Base-by-base conservation (phyloP, 35 echinoderm and acorn worm species). In the Eucidaris tribuloides region DNA sequence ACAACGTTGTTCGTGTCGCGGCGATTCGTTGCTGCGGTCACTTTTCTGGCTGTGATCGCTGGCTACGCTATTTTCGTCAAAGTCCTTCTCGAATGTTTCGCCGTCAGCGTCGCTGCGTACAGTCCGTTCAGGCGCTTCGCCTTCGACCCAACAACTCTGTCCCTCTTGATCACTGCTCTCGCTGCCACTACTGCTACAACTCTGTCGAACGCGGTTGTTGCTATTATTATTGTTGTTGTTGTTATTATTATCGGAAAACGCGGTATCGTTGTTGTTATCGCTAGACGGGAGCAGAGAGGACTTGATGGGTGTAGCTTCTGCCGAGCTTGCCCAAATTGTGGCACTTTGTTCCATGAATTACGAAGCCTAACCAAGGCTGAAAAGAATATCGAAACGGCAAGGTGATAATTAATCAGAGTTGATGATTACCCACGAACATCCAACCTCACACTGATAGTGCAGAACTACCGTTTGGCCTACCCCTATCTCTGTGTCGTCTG, bases 271-370 rank as follows among this genome's bases (percentile, higher is more conserved):
- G 25, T 44, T 50, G 50, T 20, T 60, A 38, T 35, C 56, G 35
- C n/a, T n/a, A n/a, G n/a, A n/a, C n/a, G n/a, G 35, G 56, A 64
- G 19, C 41, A 45, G 58, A 25, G 58, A 41, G 44, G 80, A 43
- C 48, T 64, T 65, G 24, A 9, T 82, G 43, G 20, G 42, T 13
- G 58, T 39, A 62, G 80, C 50, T 56, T 38, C 56, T 58, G 36
- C 57, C 36, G 45, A 61, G 56, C n/a, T n/a, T n/a, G 50, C 29
- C 80, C 80, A 83, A 61, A 38, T 40, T 42, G 80, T 11, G 56
- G 46, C 80, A 45, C 27, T 83, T 63, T 83, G 80, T 83, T 83
- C 80, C 57, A 83, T 83, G 80, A 58, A 83, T n/a, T n/a, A n/a
- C n/a, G n/a, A n/a, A n/a, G n/a, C n/a, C n/a, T n/a, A n/a, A n/a